Evolutionary conservation across 2,113 vertebrate species (phyloP).

Genomic region (Thymallus thymallus): DNA sequence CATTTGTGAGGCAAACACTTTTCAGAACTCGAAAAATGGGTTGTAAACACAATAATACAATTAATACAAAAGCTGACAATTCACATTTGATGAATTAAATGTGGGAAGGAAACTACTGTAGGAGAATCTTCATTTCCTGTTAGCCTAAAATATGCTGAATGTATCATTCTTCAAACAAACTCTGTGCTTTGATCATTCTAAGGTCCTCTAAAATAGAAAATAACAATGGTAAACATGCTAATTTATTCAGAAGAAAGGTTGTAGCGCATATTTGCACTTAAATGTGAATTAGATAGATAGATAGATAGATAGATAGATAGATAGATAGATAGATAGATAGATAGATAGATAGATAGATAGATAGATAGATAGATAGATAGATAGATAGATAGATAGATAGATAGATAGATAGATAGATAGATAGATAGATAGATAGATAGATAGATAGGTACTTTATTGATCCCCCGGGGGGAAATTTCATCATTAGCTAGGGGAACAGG

Average conservation of each 20-base stretch:
- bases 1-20: constrained; percentile 27
- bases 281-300: too few relatives aligned
- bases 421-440: too few relatives aligned
- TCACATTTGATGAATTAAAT: constrained; percentile 42
- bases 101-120: constrained; percentile 39
- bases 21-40: constrained; percentile 37
- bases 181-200: constrained; percentile 65
- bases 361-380: too few relatives aligned
- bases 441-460: too few relatives aligned
- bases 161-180: constrained; percentile 69
- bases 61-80: constrained; percentile 45
- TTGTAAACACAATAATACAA: constrained; percentile 40
- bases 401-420: too few relatives aligned
- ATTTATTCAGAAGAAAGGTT: constrained; percentile 72
- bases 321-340: too few relatives aligned
- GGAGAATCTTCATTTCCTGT: constrained; percentile 57
- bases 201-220: constrained; percentile 60
- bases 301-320: too few relatives aligned
- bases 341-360: too few relatives aligned
- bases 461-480: too few relatives aligned
- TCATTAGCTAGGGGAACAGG: too few relatives aligned
- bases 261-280: constrained; percentile 70
- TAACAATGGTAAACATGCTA: constrained; percentile 66
- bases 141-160: constrained; percentile 71
- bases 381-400: too few relatives aligned